phyloP scores from a whole-genome alignment of 2,888 invertebrate species.

The Orthosia gothica region DNA sequence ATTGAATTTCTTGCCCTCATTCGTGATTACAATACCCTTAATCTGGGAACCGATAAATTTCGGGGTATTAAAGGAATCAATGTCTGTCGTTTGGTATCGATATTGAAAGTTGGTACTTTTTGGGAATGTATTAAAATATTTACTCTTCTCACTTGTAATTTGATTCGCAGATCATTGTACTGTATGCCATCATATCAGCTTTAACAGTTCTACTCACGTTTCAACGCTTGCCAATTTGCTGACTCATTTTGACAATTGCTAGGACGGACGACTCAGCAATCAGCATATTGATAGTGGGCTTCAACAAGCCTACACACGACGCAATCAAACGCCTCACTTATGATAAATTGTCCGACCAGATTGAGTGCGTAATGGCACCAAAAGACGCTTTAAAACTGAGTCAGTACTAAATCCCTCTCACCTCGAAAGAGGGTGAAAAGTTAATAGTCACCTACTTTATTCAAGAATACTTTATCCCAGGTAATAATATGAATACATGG shows the following conservation, averaged over 20 bases:
- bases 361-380: conserved; percentile 8
- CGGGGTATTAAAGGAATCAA: conserved; percentile 16
- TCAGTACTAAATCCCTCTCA: conserved; percentile 30
- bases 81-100: conserved; percentile 13
- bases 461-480: conserved; percentile 44
- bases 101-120: conserved; percentile 26
- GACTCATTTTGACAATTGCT: conserved; percentile 30
- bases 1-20: conserved; percentile 44
- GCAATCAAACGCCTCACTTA: conserved; percentile 37
- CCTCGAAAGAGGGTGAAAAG: conserved; percentile 35
- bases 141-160: not conserved
- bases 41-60: conserved; percentile 49
- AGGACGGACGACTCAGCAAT: conserved; percentile 32
- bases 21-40: conserved; percentile 57
- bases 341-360: conserved; percentile 12
- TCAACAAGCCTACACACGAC: conserved; percentile 26
- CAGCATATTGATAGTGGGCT: conserved; percentile 30
- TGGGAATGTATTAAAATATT: not conserved
- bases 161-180: conserved; percentile 3
- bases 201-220: conserved; percentile 13
- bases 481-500: conserved; percentile 56
- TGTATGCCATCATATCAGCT: conserved; percentile 8
- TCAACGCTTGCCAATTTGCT: conserved; percentile 15
- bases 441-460: conserved; percentile 49
- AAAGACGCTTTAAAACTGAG: conserved; percentile 10